Conservation (phyloP, 1,140 invertebrate species). For the Drosophila repleta region DNA sequence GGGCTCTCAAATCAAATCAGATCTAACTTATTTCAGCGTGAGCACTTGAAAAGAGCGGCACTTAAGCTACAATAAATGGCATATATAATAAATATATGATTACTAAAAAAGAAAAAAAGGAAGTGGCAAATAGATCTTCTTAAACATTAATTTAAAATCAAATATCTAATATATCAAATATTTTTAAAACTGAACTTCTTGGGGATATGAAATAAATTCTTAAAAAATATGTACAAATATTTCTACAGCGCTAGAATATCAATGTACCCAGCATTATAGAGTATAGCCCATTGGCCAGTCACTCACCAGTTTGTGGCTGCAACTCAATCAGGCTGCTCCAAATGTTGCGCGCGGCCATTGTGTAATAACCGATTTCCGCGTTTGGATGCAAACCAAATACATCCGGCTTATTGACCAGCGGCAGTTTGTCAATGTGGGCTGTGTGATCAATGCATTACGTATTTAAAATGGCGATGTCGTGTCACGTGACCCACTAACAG, state of each 20-base stretch:
- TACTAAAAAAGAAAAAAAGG: background rate
- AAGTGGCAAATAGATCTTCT: no score
- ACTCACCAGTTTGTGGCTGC: conserved; percentile 92
- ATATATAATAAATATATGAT: no score
- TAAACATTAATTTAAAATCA: no score
- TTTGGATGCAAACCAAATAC: conserved; percentile 96
- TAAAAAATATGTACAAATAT: background rate
- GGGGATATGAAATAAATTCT: background rate
- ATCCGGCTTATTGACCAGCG: conserved; percentile 91
- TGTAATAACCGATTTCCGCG: conserved; percentile 96
- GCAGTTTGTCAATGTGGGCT: conserved; percentile 88
- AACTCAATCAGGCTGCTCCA: conserved; percentile 93
- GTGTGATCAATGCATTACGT: conserved; percentile 62
- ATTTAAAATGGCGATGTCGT: conserved; percentile 53
- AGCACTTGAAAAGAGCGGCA: no score
- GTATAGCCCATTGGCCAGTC: conserved; percentile 16
- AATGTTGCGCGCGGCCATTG: conserved; percentile 92
- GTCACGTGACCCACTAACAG: background rate
- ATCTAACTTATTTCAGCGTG: no score
- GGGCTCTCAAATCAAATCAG: background rate
- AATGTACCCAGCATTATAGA: conserved; percentile 17
- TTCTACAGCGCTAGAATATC: background rate
- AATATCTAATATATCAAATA: background rate
- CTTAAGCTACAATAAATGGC: background rate
- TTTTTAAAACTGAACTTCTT: background rate